Conservation (phyloP, 64 coral and sea anemone genomes). For the Platygyra sinensis region DNA sequence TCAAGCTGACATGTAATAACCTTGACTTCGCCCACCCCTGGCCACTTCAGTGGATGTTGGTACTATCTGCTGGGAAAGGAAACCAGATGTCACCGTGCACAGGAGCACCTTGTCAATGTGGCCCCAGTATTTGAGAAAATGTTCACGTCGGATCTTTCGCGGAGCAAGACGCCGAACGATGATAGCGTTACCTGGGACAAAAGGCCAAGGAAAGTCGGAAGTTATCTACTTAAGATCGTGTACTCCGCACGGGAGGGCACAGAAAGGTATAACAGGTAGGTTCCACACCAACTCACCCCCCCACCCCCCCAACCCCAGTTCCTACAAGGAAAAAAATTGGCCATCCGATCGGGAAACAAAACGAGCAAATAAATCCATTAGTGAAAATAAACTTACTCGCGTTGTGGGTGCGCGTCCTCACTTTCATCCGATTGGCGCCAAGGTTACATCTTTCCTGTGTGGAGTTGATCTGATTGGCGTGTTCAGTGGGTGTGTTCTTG, state of each 20-base stretch:
- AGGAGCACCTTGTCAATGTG: conserved; percentile 68
- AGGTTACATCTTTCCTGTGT: too few relatives aligned
- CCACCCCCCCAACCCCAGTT: background rate
- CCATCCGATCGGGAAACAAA: too few relatives aligned
- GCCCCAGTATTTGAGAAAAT: conserved; percentile 70
- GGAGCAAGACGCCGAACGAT: conserved; percentile 53
- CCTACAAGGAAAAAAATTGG: too few relatives aligned
- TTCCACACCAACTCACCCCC: background rate
- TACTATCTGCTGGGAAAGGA: conserved; percentile 49
- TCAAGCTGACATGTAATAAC: background rate
- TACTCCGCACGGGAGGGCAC: conserved; percentile 20
- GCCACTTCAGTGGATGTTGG: conserved; percentile 73
- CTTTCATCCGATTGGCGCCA: too few relatives aligned
- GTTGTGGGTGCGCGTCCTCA: too few relatives aligned
- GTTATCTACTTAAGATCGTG: conserved; percentile 42
- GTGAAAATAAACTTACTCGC: too few relatives aligned
- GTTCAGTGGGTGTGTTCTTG: too few relatives aligned
- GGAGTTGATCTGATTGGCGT: too few relatives aligned
- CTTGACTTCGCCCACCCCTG: conserved; percentile 60
- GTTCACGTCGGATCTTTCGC: conserved; percentile 64
- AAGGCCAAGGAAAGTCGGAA: conserved; percentile 31
- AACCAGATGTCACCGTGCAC: conserved; percentile 58
- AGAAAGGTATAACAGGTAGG: conserved; percentile 33
- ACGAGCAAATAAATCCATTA: too few relatives aligned
- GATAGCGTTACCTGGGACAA: conserved; percentile 62